Percentiles rank a stretch among this genome's conserved stretches.
These are phyloP conservation scores for Notolabrus celidotus DNA, from an alignment of 2,797 vertebrate species.

Conservation along the genomic window DNA sequence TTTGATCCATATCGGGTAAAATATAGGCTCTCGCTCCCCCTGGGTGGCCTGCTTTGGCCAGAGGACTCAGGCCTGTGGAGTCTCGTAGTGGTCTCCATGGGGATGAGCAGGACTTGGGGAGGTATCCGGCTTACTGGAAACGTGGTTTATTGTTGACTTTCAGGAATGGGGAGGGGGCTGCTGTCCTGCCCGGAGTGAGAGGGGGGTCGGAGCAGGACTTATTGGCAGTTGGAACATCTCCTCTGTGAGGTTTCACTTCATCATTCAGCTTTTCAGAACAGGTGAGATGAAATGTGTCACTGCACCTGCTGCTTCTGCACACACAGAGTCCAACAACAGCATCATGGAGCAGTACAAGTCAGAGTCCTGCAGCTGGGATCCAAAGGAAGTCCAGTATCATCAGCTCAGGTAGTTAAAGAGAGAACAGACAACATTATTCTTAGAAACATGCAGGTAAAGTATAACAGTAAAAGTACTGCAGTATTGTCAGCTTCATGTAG, in stretches of 20 bases:
- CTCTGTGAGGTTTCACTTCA: neutral
- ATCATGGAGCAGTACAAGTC: no score
- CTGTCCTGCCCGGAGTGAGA: neutral
- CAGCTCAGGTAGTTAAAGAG: no score
- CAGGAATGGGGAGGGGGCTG: conserved; percentile 75
- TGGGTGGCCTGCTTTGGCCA: conserved; percentile 77
- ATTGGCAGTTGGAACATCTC: conserved; percentile 6
- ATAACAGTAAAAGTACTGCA: no score
- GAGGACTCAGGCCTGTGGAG: conserved; percentile 59
- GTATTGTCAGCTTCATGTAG: no score
- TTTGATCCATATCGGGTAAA: conserved; percentile 54
- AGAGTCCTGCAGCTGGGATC: no score
- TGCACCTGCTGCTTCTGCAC: neutral
- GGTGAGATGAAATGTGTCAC: neutral
- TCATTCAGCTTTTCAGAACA: neutral
- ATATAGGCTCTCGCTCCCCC: conserved; percentile 51
- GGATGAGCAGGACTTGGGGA: conserved; percentile 72
- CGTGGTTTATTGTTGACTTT: conserved; percentile 85
- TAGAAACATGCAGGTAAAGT: no score
- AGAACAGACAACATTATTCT: no score
- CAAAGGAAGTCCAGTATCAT: no score
- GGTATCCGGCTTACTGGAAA: conserved; percentile 87
- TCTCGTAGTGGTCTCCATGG: conserved; percentile 79
- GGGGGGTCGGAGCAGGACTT: neutral
- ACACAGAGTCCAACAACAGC: no score